Base-by-base conservation (phyloP, 2,113 vertebrate genomes). In the Anolis carolinensis region DNA sequence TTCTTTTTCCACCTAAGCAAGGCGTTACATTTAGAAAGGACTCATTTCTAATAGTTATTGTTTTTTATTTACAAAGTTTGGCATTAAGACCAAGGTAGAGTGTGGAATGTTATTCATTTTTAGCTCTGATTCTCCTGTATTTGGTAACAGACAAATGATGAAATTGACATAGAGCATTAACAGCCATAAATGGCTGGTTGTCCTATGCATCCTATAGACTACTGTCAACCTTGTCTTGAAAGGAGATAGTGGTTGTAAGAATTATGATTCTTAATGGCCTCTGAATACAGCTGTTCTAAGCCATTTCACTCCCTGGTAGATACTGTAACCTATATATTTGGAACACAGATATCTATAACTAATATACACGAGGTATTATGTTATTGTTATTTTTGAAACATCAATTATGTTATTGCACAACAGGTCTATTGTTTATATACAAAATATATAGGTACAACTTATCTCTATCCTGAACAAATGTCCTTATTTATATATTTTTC, bases 211-310 rank as follows among this genome's bases (percentile, higher is more conserved):
- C 86, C 90, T 83, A 27, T 86, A 92, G 88, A 81, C 89, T 85
- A 82, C 74, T 93, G 59, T 88, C 95, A 94, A 92, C 90, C 92
- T 95, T 93, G 88, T 86, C 92, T 30, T 82, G 79, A 75, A 90
- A 89, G 80, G 93, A 14, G 78, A 83, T 92, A 82, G 86, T 93
- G 90, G 89, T 94, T 94, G 94, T 92, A 88, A 93, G 92, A 95
- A 89, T 95, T 95, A 94, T 88, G 92, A 89, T 90, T 94, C 88
- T 91, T 95, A 96, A 95, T 92, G 79, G 85, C 44, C 81, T 95
- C 92, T 93, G 91, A 95, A 96, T 91, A 72, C 84, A 92, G 87
- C 87, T 91, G 91, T 72, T 80, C 80, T 88, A 92, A 82, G 89
- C 89, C 93, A 93, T 90, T 90, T 91, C 89, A 55, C 93, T 86